Conservation (phyloP, 1,140 invertebrate genomes). For the Piezodorus guildinii region DNA sequence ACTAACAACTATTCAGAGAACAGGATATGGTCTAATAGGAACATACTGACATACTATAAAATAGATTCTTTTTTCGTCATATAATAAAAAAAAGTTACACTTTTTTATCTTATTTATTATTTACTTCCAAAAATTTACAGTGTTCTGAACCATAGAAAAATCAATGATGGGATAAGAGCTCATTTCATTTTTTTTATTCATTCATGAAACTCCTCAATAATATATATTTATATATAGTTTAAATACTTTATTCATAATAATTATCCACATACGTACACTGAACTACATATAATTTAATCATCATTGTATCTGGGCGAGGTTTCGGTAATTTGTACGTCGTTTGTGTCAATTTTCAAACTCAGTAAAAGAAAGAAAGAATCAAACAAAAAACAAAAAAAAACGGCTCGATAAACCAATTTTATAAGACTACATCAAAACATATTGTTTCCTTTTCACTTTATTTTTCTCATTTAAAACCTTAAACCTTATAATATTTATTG, state of each 20-base stretch:
- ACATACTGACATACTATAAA: conserved; percentile 18
- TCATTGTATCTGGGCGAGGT: conserved; percentile 28
- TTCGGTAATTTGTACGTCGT: conserved; percentile 29
- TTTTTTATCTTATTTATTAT: too few relatives aligned
- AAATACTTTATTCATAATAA: conserved; percentile 21
- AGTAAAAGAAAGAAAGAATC: too few relatives aligned
- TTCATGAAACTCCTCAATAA: conserved; percentile 8
- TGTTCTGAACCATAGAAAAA: conserved; percentile 5
- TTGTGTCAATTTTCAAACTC: background rate
- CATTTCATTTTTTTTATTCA: background rate
- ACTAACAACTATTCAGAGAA: conserved; percentile 15
- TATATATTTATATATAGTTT: conserved; percentile 21
- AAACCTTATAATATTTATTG: conserved; percentile 14
- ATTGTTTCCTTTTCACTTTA: conserved; percentile 5
- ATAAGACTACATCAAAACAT: too few relatives aligned
- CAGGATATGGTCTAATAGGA: conserved; percentile 22
- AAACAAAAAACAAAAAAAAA: too few relatives aligned
- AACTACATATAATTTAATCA: conserved; percentile 28
- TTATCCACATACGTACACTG: conserved; percentile 30
- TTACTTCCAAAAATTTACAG: conserved; percentile 6
- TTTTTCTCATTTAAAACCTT: conserved; percentile 10
- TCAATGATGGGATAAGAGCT: conserved; percentile 2
- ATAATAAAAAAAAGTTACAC: conserved; percentile 11
- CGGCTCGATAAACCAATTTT: too few relatives aligned
- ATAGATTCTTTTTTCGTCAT: conserved; percentile 5